Base-by-base conservation (phyloP, 2,888 invertebrate genomes). In the Chelonus formosanus region DNA sequence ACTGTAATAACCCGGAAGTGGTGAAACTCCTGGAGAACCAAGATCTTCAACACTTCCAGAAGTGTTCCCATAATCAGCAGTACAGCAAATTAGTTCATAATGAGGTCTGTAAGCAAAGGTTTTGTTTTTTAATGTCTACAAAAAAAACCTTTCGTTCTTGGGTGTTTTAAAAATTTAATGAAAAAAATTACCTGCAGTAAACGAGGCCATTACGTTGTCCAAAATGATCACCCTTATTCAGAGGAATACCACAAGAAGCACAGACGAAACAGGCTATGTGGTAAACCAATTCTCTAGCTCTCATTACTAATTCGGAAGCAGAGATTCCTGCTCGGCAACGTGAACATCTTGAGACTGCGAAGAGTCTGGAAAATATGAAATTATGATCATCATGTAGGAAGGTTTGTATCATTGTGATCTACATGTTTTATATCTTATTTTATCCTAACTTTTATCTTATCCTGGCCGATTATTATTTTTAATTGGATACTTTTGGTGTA, bases 261-360 rank as follows among this genome's bases (percentile, higher is more conserved):
- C 96, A 96, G 44, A 93, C 91, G 87, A 97, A 97, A 85, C 96
- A 97, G 73, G 91, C 89, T 65, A 96, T 88, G 84, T 97, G 96
- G 85, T 93, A 97, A 67, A 96, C 93, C 78, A 92, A 87, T 74
- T 95, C 95, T 52, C 92, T 86, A 0, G 95, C 96, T 68, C 95
- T 86, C 96, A 96, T 96, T 78, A 96, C 95, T 80, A 96, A 86
- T 86, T 96, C 96, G 77, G 92, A 92, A 48, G 94, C 91, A 5
- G 92, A 90, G 79, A 97, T 94, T 4, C 93, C 93, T 59, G 91
- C 89, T 35, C 91, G 91, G 80, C 96, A 97, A 55, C 95, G 89
- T 5, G 92, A 91, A 84, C 96, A 96, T 68, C 94, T 89, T 76
- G 93, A 91, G 71, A 93, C 91, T 73, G 93, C 93, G 84, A 95